A percentile compares a stretch with the other conserved stretches of the same genome.
Conservation (phyloP, 2,888 invertebrate species). For the Dynastes tityus region DNA sequence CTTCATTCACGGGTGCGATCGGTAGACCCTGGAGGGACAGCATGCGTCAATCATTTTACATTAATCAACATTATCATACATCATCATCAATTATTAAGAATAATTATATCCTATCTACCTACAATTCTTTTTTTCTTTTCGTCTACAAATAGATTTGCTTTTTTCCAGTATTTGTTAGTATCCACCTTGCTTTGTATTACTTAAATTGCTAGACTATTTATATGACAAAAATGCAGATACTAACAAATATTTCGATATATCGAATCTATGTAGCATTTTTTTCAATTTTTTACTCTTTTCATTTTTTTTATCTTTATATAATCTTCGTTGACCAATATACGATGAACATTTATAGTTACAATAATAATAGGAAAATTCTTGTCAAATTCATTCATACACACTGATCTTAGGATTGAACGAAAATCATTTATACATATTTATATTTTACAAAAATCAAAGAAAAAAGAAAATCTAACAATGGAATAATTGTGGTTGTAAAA, state of each 20-base stretch:
- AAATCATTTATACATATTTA: conserved; percentile 15
- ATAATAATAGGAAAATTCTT: not conserved
- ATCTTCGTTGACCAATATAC: conserved; percentile 43
- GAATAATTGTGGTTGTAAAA: too few species aligned
- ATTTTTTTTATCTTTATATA: conserved; percentile 8
- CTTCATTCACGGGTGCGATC: conserved; percentile 46
- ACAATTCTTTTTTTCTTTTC: conserved; percentile 32
- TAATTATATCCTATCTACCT: conserved; percentile 56
- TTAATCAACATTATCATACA: conserved; percentile 39
- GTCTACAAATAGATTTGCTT: conserved; percentile 48
- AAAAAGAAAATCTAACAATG: too few species aligned
- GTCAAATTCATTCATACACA: conserved; percentile 10
- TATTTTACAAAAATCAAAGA: not conserved
- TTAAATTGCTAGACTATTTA: conserved; percentile 19
- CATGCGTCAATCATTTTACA: conserved; percentile 48
- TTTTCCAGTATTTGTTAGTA: conserved; percentile 44
- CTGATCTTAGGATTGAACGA: not conserved
- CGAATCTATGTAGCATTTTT: conserved; percentile 23
- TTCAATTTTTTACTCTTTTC: not conserved
- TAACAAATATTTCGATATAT: conserved; percentile 42
- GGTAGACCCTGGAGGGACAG: too few species aligned
- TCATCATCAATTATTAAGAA: conserved; percentile 41
- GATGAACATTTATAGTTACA: conserved; percentile 22
- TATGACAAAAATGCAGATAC: conserved; percentile 44
- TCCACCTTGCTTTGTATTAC: conserved; percentile 26